phyloP scores from a whole-genome alignment of 2,113 vertebrate genomes.

The Antechinus stuartii region DNA sequence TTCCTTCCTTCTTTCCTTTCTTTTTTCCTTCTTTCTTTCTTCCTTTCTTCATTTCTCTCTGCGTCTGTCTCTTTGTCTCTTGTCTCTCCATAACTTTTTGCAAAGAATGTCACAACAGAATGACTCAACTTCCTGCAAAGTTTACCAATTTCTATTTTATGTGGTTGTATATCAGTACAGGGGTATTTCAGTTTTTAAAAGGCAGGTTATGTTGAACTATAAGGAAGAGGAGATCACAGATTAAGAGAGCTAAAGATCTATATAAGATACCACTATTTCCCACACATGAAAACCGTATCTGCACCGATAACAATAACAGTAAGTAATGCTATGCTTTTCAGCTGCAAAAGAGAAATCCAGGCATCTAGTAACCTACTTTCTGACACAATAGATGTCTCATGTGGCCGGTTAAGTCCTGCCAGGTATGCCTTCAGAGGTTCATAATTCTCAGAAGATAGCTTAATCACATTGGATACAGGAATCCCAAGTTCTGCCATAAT shows the following conservation, averaged over 20 bases:
- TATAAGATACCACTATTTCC: slow-evolving; percentile 2
- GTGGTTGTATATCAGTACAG: slow-evolving; percentile 18
- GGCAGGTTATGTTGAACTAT: slow-evolving; percentile 54
- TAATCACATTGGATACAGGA: slow-evolving; percentile 90
- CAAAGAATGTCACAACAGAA: not conserved
- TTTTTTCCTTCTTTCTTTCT: not conserved
- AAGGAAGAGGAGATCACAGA: slow-evolving; percentile 54
- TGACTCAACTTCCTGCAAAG: not conserved
- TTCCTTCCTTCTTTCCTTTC: too few relatives aligned
- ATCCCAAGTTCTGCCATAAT: slow-evolving; percentile 88
- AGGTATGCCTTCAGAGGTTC: slow-evolving; percentile 76
- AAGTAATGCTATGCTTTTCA: not conserved
- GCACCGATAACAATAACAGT: not conserved
- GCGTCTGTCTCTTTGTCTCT: too few relatives aligned
- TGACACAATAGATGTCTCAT: slow-evolving; percentile 57
- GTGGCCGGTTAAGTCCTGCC: slow-evolving; percentile 68
- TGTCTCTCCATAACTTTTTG: not conserved
- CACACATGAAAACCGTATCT: slow-evolving; percentile 27
- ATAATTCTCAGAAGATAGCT: slow-evolving; percentile 86
- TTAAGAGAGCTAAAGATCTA: slow-evolving; percentile 47
- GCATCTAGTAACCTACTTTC: slow-evolving; percentile 80
- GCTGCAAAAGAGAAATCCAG: slow-evolving; percentile 18
- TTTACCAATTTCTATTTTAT: not conserved
- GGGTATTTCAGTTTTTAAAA: slow-evolving; percentile 64
- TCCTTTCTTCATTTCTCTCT: too few relatives aligned